Percentiles rank a stretch among this genome's conserved stretches.
These are phyloP conservation scores for Trematomus loennbergii DNA, from an alignment of 2,113 vertebrate genomes.

Conservation along the genomic window DNA sequence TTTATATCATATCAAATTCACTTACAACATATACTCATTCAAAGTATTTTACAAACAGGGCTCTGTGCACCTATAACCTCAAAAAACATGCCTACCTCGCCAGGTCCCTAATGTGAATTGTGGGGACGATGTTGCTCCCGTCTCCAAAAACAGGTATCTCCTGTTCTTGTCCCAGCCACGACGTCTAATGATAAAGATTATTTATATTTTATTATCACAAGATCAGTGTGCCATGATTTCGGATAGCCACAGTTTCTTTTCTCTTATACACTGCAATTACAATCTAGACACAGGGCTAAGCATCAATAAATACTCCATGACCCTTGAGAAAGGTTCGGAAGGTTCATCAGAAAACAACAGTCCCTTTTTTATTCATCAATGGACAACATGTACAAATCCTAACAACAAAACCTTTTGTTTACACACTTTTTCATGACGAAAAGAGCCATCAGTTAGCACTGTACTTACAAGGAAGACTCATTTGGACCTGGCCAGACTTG, in stretches of 20 bases:
- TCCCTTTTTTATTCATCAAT: too few relatives aligned
- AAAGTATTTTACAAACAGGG: not conserved
- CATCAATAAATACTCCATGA: too few relatives aligned
- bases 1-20: not conserved
- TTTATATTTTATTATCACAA: not conserved
- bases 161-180: constrained; percentile 87
- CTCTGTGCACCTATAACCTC: not conserved
- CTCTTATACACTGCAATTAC: too few relatives aligned
- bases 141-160: constrained; percentile 89
- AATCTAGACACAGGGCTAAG: too few relatives aligned
- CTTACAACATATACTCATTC: not conserved
- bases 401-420: too few relatives aligned
- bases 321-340: too few relatives aligned
- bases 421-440: not conserved
- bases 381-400: too few relatives aligned
- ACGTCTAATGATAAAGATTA: constrained; percentile 72
- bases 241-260: too few relatives aligned
- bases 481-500: not conserved
- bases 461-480: not conserved
- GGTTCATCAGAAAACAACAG: too few relatives aligned
- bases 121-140: constrained; percentile 89
- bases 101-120: constrained; percentile 91
- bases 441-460: not conserved
- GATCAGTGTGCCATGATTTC: too few relatives aligned
- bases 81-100: constrained; percentile 82